These are phyloP conservation scores for Chymomyza amoena DNA, from an alignment of 2,888 invertebrate species.

Conservation along the genomic window DNA sequence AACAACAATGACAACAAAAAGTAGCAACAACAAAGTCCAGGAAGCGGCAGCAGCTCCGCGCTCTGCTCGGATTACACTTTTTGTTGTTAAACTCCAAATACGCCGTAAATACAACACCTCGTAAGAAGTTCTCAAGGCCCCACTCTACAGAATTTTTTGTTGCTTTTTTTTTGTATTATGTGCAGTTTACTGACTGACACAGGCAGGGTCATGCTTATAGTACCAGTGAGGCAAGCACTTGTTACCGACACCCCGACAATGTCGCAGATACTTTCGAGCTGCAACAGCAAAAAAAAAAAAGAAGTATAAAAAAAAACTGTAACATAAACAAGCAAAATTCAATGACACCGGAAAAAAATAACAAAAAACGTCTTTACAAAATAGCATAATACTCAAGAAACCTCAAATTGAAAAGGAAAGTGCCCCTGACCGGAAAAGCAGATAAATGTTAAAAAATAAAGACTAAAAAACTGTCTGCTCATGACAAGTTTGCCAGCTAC, in stretches of 20 bases:
- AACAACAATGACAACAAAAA: background rate
- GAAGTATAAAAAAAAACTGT: background rate
- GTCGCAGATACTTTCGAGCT: slow-evolving; percentile 42
- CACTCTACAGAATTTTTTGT: background rate
- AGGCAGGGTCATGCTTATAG: background rate
- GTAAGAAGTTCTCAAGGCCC: slow-evolving; percentile 43
- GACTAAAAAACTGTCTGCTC: slow-evolving; percentile 58
- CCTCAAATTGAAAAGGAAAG: slow-evolving; percentile 62
- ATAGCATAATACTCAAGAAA: slow-evolving; percentile 57
- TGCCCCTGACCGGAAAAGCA: slow-evolving; percentile 61
- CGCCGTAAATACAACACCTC: background rate
- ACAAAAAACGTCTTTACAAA: slow-evolving; percentile 21
- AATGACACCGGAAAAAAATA: slow-evolving; percentile 37
- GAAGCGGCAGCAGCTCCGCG: background rate
- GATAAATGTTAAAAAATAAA: slow-evolving; percentile 7
- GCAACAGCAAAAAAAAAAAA: slow-evolving; percentile 10
- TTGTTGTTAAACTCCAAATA: background rate
- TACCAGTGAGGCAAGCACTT: background rate
- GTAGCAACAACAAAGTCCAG: background rate
- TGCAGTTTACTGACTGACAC: background rate
- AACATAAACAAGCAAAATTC: slow-evolving; percentile 24
- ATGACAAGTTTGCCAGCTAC: slow-evolving; percentile 46
- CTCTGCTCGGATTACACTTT: background rate
- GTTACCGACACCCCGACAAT: slow-evolving; percentile 10
- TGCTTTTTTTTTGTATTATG: background rate